These are phyloP conservation scores for Etheostoma perlongum DNA, from an alignment of 2,797 vertebrate species.

Conservation along the genomic window DNA sequence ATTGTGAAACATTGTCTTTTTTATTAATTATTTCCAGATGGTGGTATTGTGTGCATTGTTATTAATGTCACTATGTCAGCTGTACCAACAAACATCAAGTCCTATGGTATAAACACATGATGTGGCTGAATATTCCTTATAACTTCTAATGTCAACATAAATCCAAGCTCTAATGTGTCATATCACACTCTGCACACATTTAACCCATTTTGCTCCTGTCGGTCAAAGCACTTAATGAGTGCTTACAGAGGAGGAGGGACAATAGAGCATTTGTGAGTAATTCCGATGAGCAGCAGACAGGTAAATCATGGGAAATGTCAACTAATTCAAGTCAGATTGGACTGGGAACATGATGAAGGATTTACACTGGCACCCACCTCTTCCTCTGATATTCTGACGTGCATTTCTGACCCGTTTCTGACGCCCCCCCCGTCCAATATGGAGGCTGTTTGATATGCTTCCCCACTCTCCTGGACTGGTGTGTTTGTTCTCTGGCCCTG, in stretches of 20 bases:
- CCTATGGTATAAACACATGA: not conserved
- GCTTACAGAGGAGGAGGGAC: slow-evolving; percentile 37
- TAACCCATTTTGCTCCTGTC: slow-evolving; percentile 24
- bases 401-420: slow-evolving; percentile 45
- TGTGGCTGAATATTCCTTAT: not conserved
- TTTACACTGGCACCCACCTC: not conserved
- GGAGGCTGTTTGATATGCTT: slow-evolving; percentile 57
- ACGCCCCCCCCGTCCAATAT: slow-evolving; percentile 10
- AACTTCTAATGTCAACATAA: not conserved
- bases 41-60: not conserved
- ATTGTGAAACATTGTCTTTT: not conserved
- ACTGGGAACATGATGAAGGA: slow-evolving; percentile 29
- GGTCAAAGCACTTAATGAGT: slow-evolving; percentile 33
- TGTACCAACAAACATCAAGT: not conserved
- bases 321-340: slow-evolving; percentile 43
- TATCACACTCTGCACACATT: slow-evolving; percentile 13
- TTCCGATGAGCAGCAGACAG: slow-evolving; percentile 50
- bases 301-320: slow-evolving; percentile 54
- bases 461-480: slow-evolving; percentile 21
- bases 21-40: not conserved
- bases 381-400: slow-evolving; percentile 45
- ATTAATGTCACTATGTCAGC: not conserved
- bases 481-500: slow-evolving; percentile 53
- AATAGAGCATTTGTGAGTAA: slow-evolving; percentile 44
- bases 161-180: not conserved